Evolutionary conservation across 2,113 vertebrate genomes (phyloP).

Genomic region (Neomonachus schauinslandi): DNA sequence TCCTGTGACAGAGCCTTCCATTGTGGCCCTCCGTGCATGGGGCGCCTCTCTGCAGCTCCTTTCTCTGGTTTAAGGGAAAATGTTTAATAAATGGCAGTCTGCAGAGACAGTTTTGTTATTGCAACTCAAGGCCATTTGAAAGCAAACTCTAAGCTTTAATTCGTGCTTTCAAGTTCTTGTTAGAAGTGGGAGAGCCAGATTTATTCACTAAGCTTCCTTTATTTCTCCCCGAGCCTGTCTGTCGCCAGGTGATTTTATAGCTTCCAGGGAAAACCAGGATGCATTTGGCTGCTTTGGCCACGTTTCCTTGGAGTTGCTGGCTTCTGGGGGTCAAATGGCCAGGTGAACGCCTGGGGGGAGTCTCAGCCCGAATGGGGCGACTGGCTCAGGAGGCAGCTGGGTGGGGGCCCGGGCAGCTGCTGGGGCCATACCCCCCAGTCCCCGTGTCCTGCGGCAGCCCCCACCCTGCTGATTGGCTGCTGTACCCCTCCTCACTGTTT

Average conservation of each 20-base stretch:
- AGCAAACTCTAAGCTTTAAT: fast-evolving
- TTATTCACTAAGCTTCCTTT: not conserved
- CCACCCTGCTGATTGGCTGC: not conserved
- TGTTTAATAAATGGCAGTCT: fast-evolving
- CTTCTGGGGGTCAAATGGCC: not conserved
- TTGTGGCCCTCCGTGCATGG: fast-evolving
- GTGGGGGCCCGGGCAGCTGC: not conserved
- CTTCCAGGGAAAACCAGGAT: not conserved
- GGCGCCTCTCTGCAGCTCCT: not conserved
- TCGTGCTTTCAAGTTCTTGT: not conserved
- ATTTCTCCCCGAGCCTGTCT: not conserved
- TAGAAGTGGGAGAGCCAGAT: not conserved
- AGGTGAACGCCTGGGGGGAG: fast-evolving
- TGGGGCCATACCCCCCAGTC: not conserved
- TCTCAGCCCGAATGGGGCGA: fast-evolving
- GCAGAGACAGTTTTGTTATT: fast-evolving
- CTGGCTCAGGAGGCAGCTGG: not conserved
- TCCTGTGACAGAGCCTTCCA: fast-evolving
- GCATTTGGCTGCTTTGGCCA: not conserved
- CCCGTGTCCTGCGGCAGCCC: not conserved
- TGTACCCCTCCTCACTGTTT: fast-evolving
- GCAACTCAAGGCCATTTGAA: too few relatives aligned
- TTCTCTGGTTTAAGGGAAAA: not conserved
- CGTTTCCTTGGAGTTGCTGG: not conserved
- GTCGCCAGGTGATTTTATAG: too few relatives aligned